Percentiles rank a stretch among this genome's conserved stretches.
phyloP scores from a whole-genome alignment of 2,113 vertebrate species.

The Aptenodytes forsteri region DNA sequence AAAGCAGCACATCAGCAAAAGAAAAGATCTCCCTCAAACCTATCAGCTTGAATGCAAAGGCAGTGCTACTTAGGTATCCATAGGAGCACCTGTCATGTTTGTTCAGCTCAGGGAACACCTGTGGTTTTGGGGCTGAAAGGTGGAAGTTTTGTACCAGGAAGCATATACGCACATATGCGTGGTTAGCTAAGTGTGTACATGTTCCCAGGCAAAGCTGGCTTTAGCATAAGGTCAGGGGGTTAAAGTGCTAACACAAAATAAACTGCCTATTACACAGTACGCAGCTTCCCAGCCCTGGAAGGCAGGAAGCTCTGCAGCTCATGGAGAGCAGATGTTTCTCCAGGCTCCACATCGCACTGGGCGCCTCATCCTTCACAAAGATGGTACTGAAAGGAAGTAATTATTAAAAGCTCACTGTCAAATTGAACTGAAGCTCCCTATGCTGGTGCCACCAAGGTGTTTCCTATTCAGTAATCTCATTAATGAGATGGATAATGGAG shows the following conservation, averaged over 20 bases:
- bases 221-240: neutral
- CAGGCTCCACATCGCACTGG: neutral
- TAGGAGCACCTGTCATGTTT: neutral
- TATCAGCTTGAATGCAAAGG: neutral
- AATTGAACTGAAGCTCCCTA: neutral
- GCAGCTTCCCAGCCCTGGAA: neutral
- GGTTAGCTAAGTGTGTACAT: neutral
- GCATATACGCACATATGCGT: fast-evolving
- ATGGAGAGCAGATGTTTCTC: neutral
- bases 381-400: neutral
- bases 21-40: neutral
- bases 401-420: neutral
- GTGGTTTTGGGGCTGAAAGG: neutral
- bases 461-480: slow-evolving; percentile 26
- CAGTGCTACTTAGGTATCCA: neutral
- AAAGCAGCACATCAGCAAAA: neutral
- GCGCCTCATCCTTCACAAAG: neutral
- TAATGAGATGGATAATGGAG: slow-evolving; percentile 31
- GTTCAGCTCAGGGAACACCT: neutral
- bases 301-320: neutral
- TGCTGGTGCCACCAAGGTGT: neutral
- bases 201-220: neutral
- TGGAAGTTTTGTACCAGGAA: neutral
- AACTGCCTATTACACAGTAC: neutral
- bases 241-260: neutral